phyloP scores from a whole-genome alignment of 2,113 vertebrate species.

The Prionailurus bengalensis region DNA sequence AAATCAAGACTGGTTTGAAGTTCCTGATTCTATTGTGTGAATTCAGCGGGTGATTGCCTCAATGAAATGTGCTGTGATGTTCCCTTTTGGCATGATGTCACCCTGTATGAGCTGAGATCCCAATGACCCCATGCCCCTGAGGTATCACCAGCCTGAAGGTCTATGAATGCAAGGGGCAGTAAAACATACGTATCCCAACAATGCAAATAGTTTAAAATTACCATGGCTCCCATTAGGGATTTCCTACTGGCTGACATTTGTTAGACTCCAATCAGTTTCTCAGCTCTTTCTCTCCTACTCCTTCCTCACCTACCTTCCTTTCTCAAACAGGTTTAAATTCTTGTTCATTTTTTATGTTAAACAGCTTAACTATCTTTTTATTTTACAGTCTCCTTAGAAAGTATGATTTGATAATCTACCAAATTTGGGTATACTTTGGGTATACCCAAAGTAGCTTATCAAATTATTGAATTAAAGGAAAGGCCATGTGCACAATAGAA shows the following conservation, averaged over 20 bases:
- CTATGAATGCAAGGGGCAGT: neutral
- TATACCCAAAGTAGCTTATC: neutral
- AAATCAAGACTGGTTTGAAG: neutral
- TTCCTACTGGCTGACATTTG: neutral
- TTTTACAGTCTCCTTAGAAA: neutral
- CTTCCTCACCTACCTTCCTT: neutral
- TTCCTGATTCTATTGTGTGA: neutral
- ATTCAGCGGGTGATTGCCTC: neutral
- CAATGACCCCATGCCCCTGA: neutral
- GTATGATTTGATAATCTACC: neutral
- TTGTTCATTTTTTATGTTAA: neutral
- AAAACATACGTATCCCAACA: neutral
- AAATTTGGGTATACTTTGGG: too few relatives aligned
- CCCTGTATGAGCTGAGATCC: neutral
- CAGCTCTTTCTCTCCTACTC: neutral
- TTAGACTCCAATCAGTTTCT: neutral
- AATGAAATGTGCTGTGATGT: neutral
- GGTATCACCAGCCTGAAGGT: neutral
- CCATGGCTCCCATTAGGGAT: neutral
- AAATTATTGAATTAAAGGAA: conserved; percentile 9
- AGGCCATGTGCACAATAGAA: neutral
- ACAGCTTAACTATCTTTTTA: neutral
- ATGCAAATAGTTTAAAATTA: neutral
- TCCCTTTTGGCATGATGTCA: neutral
- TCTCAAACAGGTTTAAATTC: neutral